Base-by-base conservation (phyloP, 1,140 invertebrate genomes). In the Cotesia glomerata region DNA sequence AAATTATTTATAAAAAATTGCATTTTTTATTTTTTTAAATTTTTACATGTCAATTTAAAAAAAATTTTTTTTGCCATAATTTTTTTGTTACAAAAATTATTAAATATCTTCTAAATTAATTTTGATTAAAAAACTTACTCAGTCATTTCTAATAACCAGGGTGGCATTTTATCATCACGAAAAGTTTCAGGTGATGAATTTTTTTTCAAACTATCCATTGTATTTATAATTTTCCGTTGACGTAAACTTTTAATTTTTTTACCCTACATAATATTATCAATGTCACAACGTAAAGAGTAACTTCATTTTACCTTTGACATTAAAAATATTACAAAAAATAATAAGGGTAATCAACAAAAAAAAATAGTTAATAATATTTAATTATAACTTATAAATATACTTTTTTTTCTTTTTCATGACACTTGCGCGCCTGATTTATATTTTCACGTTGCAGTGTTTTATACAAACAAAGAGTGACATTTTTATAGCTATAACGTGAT, bases 81-180 rank as follows among this genome's bases (percentile, higher is more conserved):
- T n/a, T n/a, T n/a, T n/a, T n/a, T n/a, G n/a, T n/a, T n/a, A n/a
- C n/a, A n/a, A n/a, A n/a, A n/a, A n/a, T n/a, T n/a, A n/a, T n/a
- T n/a, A n/a, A n/a, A n/a, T n/a, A n/a, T n/a, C n/a, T n/a, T n/a
- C n/a, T n/a, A n/a, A n/a, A n/a, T n/a, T n/a, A n/a, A n/a, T n/a
- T n/a, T n/a, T n/a, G n/a, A n/a, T n/a, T n/a, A n/a, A n/a, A 26
- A 26, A 26, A 79, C 75, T 58, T 76, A 81, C 80, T 80, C 75
- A 1, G 75, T 73, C 80, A 81, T 81, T 72, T 81, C 80, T 65
- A 77, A 2, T 8, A 81, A 73, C 80, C 80, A 81, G 32, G 77
- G 69, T 71, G 80, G 80, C 18, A 79, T 52, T 74, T 79, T 76
- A 18, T 65, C 32, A 16, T 51, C n/a, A 52, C 7, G n/a, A 34